Conservation (phyloP, 92 coral and sea anemone species). For the Siderastrea siderea region DNA sequence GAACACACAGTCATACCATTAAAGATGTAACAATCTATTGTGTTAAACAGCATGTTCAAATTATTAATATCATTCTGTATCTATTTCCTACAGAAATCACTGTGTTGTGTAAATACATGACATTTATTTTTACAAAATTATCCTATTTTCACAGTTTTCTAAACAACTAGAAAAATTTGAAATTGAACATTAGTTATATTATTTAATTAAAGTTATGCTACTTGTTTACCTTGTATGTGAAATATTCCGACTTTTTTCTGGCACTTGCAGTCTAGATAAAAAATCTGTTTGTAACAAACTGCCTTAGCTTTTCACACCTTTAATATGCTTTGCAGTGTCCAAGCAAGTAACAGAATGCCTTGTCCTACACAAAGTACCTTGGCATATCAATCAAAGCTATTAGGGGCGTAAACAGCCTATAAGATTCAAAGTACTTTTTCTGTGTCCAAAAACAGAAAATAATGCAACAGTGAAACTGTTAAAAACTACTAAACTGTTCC, state of each 20-base stretch:
- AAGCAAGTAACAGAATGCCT: constrained; percentile 30
- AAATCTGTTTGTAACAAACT: constrained; percentile 38
- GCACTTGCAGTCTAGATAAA: constrained; percentile 48
- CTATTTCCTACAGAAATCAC: constrained; percentile 25
- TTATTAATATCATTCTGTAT: background rate
- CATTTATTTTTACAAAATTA: background rate
- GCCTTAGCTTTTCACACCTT: constrained; percentile 27
- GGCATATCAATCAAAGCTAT: constrained; percentile 34
- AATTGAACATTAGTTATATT: constrained; percentile 8
- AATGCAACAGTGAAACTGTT: too few species aligned
- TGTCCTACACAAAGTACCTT: constrained; percentile 22
- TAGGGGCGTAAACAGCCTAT: background rate
- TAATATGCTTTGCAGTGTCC: constrained; percentile 23
- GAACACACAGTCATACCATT: constrained; percentile 32
- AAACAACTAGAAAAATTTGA: constrained; percentile 1
- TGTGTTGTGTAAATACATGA: background rate
- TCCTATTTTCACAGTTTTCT: constrained; percentile 7
- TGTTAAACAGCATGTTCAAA: constrained; percentile 7
- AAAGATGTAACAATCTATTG: constrained; percentile 8
- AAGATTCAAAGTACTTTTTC: too few species aligned
- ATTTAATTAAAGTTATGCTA: constrained; percentile 21
- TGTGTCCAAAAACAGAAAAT: too few species aligned
- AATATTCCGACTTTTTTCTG: constrained; percentile 30
- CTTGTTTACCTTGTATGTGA: constrained; percentile 48
- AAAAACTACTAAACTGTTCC: too few species aligned